phyloP scores from a whole-genome alignment of 2,888 invertebrate genomes.

The Chalcis sispes region DNA sequence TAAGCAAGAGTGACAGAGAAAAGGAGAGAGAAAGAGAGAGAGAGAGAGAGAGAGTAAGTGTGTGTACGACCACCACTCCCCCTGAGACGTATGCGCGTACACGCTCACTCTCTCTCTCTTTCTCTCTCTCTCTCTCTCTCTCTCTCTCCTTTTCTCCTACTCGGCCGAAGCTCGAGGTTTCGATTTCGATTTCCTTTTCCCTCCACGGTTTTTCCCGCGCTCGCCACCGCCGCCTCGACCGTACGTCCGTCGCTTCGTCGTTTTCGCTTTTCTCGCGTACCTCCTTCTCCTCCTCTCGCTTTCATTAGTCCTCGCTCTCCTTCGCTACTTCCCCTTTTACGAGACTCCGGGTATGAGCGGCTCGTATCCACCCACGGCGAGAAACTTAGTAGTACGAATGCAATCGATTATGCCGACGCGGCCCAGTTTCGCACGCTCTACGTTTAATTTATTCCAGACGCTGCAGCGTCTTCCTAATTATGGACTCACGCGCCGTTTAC shows the following conservation, averaged over 20 bases:
- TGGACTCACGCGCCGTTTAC: neutral
- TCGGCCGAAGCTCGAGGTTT: conserved; percentile 40
- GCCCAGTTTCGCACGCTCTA: conserved; percentile 46
- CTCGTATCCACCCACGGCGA: conserved; percentile 13
- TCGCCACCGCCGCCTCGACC: neutral
- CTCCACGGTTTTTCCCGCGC: conserved; percentile 45
- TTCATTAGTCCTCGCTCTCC: conserved; percentile 42
- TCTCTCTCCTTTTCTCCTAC: conserved; percentile 9
- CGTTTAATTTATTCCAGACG: conserved; percentile 40
- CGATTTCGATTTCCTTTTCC: conserved; percentile 57
- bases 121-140: conserved; percentile 19
- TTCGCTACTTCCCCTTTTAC: conserved; percentile 5
- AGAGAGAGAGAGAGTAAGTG: conserved; percentile 24
- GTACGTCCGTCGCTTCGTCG: neutral
- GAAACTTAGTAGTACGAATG: neutral
- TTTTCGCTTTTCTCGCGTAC: neutral
- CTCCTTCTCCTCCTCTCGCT: conserved; percentile 50
- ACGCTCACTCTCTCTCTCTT: conserved; percentile 17
- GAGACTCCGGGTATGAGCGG: neutral
- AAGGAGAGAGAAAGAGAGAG: too few species aligned
- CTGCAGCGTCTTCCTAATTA: conserved; percentile 42
- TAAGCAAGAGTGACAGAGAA: conserved; percentile 26
- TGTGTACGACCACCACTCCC: conserved; percentile 73
- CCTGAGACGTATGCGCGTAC: conserved; percentile 62
- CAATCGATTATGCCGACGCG: conserved; percentile 36